Percentiles rank a stretch among this genome's conserved stretches.
These are phyloP conservation scores for Diceros bicornis DNA, from an alignment of 2,797 vertebrate species.

Conservation along the genomic window DNA sequence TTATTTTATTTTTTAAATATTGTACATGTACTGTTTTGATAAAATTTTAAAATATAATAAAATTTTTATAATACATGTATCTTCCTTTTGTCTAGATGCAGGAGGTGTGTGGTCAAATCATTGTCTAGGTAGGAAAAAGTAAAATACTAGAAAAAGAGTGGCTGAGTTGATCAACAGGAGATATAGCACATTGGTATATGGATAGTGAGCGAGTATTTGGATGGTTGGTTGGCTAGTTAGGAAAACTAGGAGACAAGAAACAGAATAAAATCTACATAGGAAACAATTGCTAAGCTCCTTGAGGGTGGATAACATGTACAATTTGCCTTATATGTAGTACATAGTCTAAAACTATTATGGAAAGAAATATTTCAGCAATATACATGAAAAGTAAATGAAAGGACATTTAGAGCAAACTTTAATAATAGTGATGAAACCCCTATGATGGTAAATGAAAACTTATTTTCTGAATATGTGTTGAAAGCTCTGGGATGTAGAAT, in stretches of 20 bases:
- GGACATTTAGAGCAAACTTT: neutral
- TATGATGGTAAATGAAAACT: constrained; percentile 19
- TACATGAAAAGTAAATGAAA: constrained; percentile 16
- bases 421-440: neutral
- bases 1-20: neutral
- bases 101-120: neutral
- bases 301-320: neutral
- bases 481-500: neutral
- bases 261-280: neutral
- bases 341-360: neutral
- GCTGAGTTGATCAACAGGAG: neutral
- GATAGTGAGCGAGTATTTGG: neutral
- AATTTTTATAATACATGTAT: neutral
- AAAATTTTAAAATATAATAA: neutral
- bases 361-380: constrained; percentile 45
- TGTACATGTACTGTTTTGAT: neutral
- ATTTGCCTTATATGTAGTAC: neutral
- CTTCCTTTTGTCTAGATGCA: neutral
- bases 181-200: neutral
- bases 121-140: neutral
- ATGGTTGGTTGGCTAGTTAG: neutral
- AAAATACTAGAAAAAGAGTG: neutral
- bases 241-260: constrained; percentile 9
- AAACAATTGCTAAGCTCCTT: neutral
- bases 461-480: constrained; percentile 37